Evolutionary conservation across 1,140 invertebrate species (phyloP).

Genomic region (Elymnias hypermnestra): DNA sequence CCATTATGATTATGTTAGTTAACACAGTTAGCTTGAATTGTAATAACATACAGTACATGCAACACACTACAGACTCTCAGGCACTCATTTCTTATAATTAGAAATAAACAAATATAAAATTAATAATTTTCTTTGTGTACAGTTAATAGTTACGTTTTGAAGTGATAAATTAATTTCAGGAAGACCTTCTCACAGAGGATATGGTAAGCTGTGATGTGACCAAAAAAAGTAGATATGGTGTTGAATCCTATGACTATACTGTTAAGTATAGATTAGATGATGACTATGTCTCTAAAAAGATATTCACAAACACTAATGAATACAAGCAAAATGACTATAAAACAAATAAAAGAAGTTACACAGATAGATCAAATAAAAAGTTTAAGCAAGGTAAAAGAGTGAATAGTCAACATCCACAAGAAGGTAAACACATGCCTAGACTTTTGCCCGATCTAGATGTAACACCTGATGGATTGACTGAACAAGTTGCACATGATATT

Average conservation of each 20-base stretch:
- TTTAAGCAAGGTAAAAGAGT: slow-evolving; percentile 76
- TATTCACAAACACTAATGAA: slow-evolving; percentile 45
- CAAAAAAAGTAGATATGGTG: slow-evolving; percentile 62
- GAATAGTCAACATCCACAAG: slow-evolving; percentile 64
- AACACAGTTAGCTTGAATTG: too few species aligned
- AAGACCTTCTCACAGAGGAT: slow-evolving; percentile 61
- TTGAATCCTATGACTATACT: slow-evolving; percentile 73
- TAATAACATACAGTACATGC: too few species aligned
- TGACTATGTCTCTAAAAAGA: slow-evolving; percentile 55
- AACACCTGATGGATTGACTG: slow-evolving; percentile 71
- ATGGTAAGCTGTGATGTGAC: slow-evolving; percentile 68
- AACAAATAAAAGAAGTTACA: slow-evolving; percentile 77
- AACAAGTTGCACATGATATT: slow-evolving; percentile 82
- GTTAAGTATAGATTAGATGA: slow-evolving; percentile 72
- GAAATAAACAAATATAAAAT: too few species aligned
- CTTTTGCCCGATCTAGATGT: slow-evolving; percentile 75
- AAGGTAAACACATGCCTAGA: slow-evolving; percentile 71
- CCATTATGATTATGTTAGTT: too few species aligned
- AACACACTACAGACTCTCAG: too few species aligned
- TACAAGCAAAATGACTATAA: slow-evolving; percentile 28
- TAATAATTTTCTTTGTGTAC: too few species aligned
- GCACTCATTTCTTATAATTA: too few species aligned
- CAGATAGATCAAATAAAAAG: slow-evolving; percentile 78
- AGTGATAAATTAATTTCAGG: slow-evolving; percentile 40
- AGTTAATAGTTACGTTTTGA: too few species aligned